These are phyloP conservation scores for Chromoteleia sp. DNA, from an alignment of 2,888 invertebrate genomes.

Conservation along the genomic window DNA sequence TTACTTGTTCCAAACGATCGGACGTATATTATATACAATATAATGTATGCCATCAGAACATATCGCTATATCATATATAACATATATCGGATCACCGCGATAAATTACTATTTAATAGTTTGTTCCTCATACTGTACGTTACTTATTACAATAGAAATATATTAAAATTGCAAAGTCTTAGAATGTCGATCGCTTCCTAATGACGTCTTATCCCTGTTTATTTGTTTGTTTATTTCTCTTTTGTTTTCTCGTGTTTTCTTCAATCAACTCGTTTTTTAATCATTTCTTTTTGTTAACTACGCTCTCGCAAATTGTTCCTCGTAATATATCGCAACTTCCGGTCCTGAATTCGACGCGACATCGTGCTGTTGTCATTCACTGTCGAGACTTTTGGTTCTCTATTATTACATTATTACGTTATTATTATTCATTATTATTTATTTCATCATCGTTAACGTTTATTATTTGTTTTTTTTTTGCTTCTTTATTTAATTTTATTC, in stretches of 20 bases:
- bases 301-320: slow-evolving; percentile 11
- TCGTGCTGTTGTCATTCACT: slow-evolving; percentile 24
- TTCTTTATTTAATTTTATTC: slow-evolving; percentile 57
- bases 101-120: slow-evolving; percentile 71
- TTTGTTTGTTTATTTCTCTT: slow-evolving; percentile 49
- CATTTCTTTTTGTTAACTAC: not conserved
- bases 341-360: slow-evolving; percentile 50
- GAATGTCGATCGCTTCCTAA: slow-evolving; percentile 72
- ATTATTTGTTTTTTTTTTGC: slow-evolving; percentile 46
- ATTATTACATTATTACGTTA: slow-evolving; percentile 61
- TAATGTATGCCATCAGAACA: not conserved
- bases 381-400: slow-evolving; percentile 51
- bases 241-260: slow-evolving; percentile 1
- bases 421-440: slow-evolving; percentile 66
- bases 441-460: slow-evolving; percentile 67
- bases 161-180: slow-evolving; percentile 81
- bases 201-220: slow-evolving; percentile 68
- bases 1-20: slow-evolving; percentile 52
- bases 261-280: slow-evolving; percentile 21
- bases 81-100: slow-evolving; percentile 56
- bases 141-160: slow-evolving; percentile 81
- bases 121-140: slow-evolving; percentile 74
- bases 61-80: slow-evolving; percentile 27
- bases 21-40: slow-evolving; percentile 27
- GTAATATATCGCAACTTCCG: slow-evolving; percentile 40